Percentiles rank a stretch among this genome's conserved stretches.
Conservation (phyloP, 2,113 vertebrate species). For the Penelope pileata region DNA sequence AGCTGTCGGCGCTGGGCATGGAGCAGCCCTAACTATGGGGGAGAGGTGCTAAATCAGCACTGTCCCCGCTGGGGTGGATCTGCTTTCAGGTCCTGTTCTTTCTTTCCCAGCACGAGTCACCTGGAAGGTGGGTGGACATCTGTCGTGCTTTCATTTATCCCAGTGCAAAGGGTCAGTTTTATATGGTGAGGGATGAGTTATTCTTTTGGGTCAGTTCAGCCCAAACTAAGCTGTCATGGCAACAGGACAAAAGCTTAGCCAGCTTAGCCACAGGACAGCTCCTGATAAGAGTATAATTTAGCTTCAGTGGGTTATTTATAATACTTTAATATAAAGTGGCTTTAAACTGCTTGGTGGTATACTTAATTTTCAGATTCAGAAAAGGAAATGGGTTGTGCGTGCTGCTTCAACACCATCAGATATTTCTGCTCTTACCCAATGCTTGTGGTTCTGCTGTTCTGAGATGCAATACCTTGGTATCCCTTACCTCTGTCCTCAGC, state of each 20-base stretch:
- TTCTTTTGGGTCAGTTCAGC: constrained; percentile 9
- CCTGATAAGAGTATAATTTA: background rate
- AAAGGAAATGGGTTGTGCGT: background rate
- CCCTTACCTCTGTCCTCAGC: background rate
- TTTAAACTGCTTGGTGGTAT: background rate
- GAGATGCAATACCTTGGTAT: background rate
- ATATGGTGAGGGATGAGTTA: background rate
- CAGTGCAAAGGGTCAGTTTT: background rate
- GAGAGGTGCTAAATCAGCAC: constrained; percentile 3
- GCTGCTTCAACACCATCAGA: background rate
- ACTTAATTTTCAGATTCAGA: background rate
- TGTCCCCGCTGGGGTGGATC: background rate
- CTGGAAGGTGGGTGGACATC: background rate
- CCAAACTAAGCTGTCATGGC: constrained; percentile 12
- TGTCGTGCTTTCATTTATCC: background rate
- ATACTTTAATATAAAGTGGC: background rate
- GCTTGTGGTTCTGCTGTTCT: background rate
- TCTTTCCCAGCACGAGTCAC: background rate
- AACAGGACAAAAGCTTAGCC: background rate
- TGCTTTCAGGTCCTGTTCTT: background rate
- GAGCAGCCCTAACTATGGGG: background rate
- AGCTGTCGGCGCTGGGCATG: background rate
- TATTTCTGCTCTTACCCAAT: background rate
- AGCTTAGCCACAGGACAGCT: background rate
- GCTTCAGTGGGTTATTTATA: background rate